These are phyloP conservation scores for Chloroceryle amazona DNA, from an alignment of 2,797 vertebrate species.

Conservation along the genomic window DNA sequence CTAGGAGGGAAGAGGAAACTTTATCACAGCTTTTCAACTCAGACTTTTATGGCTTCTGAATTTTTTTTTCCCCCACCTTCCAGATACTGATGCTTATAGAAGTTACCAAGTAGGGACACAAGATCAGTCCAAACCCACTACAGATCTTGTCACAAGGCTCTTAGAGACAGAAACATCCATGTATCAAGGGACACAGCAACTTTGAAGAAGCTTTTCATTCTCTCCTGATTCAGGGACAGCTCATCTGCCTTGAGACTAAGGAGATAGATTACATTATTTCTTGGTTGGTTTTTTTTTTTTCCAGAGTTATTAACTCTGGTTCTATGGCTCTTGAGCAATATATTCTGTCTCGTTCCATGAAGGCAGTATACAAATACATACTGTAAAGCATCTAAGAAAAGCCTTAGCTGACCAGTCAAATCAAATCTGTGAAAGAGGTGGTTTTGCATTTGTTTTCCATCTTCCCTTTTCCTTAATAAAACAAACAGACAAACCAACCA, in stretches of 20 bases:
- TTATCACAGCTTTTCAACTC: not conserved
- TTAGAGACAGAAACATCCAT: not conserved
- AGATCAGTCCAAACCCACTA: not conserved
- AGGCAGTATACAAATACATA: not conserved
- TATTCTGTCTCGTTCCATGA: not conserved
- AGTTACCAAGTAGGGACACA: not conserved
- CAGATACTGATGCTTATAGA: not conserved
- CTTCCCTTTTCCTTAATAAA: not conserved
- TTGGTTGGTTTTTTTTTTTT: not conserved
- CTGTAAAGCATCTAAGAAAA: not conserved
- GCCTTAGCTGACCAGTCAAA: not conserved
- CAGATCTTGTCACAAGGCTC: not conserved
- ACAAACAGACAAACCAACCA: no score
- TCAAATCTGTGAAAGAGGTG: not conserved
- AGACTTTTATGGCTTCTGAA: not conserved
- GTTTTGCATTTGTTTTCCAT: not conserved
- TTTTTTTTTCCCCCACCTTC: not conserved
- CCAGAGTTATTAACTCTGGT: not conserved
- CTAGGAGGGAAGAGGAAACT: not conserved
- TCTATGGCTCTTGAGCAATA: not conserved
- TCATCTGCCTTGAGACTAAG: constrained; percentile 18
- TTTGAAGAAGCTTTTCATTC: constrained; percentile 12
- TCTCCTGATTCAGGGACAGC: not conserved
- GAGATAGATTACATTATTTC: constrained; percentile 19
- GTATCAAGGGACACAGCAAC: not conserved